Base-by-base conservation (phyloP, 2,888 invertebrate genomes). In the Adela reaumurella region DNA sequence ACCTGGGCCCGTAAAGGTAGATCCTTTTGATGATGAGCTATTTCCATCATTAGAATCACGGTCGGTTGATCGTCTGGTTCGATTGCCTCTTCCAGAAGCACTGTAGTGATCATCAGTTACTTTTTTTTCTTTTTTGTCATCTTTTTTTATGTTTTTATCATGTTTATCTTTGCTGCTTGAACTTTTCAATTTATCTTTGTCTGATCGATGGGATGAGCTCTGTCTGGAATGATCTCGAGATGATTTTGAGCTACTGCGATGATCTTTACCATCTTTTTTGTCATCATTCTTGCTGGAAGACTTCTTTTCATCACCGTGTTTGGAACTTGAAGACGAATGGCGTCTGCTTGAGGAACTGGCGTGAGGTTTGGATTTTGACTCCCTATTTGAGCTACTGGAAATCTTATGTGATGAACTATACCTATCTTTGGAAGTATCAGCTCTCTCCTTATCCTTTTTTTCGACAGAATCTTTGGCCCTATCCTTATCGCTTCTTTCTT, bases 21-120 rank as follows among this genome's bases (percentile, higher is more conserved):
- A 73, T 2, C 79, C 73, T 64, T 78, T 79, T 0, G 70, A 74
- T 1, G 77, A 79, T 2, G 81, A 79, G 49, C 80, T 81, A 11
- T 68, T 59, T 4, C 87, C 90, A 62, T 90, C 91, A 56, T 89
- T 90, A 1, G 91, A 91, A 68, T 92, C 90, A 52, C 89, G 78
- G 57, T 89, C 92, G 0, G 89, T 88, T 0, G 91, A 91, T 46
- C 90, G 78, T 6, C 91, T 81, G 55, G 81, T 82, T 48, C 83
- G 82, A 43, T 81, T 82, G 11, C 80, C 81, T 59, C 88, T 86
- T 1, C 82, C 81, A 35, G 86, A 85, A 4, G 84, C 72, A 56
- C 85, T 84, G 50, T 84, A 86, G 61, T 90, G 90, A 64, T 91
- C 90, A 60, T 91, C 90, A 49, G 77, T 78, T 2, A 79, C 70